Base-by-base conservation (phyloP, 2,888 invertebrate genomes). In the Theodoxus fluviatilis region DNA sequence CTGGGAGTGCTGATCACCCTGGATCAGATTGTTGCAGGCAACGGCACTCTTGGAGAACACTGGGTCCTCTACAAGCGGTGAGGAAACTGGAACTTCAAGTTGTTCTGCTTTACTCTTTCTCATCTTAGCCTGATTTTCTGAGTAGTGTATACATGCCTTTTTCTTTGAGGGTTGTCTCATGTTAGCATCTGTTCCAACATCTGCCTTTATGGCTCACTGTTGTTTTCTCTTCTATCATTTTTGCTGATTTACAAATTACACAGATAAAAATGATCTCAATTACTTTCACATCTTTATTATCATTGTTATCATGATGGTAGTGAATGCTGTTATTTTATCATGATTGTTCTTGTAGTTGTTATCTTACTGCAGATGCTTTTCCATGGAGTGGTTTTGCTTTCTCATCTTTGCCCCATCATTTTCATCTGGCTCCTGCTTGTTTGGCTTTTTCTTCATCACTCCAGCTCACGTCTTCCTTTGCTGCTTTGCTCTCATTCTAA, bases 31-130 rank as follows among this genome's bases (percentile, higher is more conserved):
- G 87, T 93, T 43, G 89, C 89, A 59, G 87, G 88, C 67, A 91
- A 91, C 72, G 87, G 89, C 0, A 85, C 89, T 0, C 88, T 92
- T 63, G 88, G 90, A 68, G 88, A 92, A 81, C 93, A 93, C 83
- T 96, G 95, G 94, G 90, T 90, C 68, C 89, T 91, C 37, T 96
- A 94, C 82, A 91, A 92, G 82, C 91, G 93, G 86, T 86, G 71
- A 59, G 55, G n/a, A n/a, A n/a, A n/a, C n/a, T n/a, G n/a, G n/a
- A n/a, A n/a, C n/a, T n/a, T n/a, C n/a, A n/a, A n/a, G n/a, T n/a
- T 68, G 38, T 9, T 52, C 7, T 15, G 12, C 25, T 18, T 15
- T 31, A 57, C 18, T 12, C 59, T 6, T 7, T 18, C 7, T 55
- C 7, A 18, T 22, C 22, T 22, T 18, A 22, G 9, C 7, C 12